Conservation (phyloP, 1,140 invertebrate species). For the Pseudomyrmex dendroicus region DNA sequence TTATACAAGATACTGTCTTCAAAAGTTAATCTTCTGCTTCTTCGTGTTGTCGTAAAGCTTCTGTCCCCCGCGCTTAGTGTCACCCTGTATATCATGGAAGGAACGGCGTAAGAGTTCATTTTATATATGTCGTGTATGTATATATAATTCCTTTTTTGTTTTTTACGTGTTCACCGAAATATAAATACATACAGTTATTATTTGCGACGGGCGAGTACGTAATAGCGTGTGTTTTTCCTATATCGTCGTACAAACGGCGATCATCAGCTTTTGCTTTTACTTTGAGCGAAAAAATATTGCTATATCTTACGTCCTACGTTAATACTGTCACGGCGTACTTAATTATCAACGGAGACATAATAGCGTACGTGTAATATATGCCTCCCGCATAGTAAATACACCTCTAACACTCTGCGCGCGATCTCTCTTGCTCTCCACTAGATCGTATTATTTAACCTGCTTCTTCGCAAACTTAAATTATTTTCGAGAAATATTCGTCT, state of each 20-base stretch:
- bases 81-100: conserved; percentile 59
- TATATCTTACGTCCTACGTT: conserved; percentile 77
- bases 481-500: not conserved
- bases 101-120: conserved; percentile 49
- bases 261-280: conserved; percentile 38
- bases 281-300: conserved; percentile 81
- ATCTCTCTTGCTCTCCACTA: not conserved
- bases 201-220: conserved; percentile 50
- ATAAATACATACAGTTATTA: conserved; percentile 66
- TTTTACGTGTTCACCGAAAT: conserved; percentile 8
- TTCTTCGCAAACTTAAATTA: conserved; percentile 44
- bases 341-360: conserved; percentile 66
- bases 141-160: conserved; percentile 14
- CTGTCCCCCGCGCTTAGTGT: conserved; percentile 13
- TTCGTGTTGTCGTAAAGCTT: conserved; percentile 34
- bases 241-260: conserved; percentile 53
- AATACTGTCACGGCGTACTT: conserved; percentile 79
- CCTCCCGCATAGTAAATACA: conserved; percentile 55
- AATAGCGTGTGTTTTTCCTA: conserved; percentile 32
- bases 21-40: conserved; percentile 32
- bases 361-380: conserved; percentile 52
- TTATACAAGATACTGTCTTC: conserved; percentile 28
- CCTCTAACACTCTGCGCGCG: conserved; percentile 43
- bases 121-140: conserved; percentile 18
- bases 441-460: conserved; percentile 22